phyloP scores from a whole-genome alignment of 2,797 vertebrate species.

The Cirrhinus molitorella region DNA sequence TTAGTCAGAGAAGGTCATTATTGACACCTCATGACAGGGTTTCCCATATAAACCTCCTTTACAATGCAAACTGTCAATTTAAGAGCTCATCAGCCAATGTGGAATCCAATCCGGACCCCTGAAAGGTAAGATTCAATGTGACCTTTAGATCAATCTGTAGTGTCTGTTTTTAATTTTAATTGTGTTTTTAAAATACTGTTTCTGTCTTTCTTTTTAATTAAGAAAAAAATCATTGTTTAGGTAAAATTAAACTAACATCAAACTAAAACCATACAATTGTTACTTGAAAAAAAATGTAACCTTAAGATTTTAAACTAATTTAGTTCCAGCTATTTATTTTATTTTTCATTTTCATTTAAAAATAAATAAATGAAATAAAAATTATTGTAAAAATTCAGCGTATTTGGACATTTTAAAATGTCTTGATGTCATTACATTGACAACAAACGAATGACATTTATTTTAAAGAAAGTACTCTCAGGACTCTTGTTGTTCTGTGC shows the following conservation, averaged over 20 bases:
- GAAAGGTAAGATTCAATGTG: slow-evolving; percentile 45
- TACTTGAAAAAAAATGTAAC: neutral
- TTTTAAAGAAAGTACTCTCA: neutral
- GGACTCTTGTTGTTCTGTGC: slow-evolving; percentile 19
- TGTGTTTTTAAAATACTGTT: neutral
- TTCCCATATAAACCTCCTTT: slow-evolving; percentile 59
- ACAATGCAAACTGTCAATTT: neutral
- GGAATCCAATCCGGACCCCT: neutral
- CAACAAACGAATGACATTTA: neutral
- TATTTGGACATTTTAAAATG: neutral
- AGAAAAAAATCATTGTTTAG: neutral
- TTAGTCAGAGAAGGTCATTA: slow-evolving; percentile 54
- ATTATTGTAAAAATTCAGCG: too few species aligned
- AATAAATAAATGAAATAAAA: neutral
- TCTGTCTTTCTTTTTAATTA: neutral
- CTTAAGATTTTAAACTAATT: neutral
- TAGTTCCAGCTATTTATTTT: neutral
- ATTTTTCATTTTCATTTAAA: neutral
- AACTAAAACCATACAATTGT: neutral
- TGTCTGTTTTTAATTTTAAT: too few species aligned
- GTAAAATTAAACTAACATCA: neutral
- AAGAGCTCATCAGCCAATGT: neutral
- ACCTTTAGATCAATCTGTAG: neutral
- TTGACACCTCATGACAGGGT: slow-evolving; percentile 51
- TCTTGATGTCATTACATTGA: neutral